Percentiles rank a stretch among this genome's conserved stretches.
Conservation (phyloP, 2,113 vertebrate species). For the Cariama cristata region DNA sequence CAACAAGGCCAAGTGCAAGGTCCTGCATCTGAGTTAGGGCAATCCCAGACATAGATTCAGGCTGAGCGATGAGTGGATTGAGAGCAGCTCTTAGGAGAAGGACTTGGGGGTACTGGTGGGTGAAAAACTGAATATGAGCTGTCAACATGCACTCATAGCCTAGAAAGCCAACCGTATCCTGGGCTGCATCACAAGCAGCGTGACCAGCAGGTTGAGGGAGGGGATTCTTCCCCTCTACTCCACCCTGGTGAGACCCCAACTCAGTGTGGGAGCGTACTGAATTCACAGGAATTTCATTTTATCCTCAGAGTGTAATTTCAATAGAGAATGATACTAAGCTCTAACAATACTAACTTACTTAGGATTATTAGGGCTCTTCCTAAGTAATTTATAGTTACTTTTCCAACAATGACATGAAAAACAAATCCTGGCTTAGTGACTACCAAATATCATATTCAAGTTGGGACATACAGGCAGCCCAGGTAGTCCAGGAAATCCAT, state of each 20-base stretch:
- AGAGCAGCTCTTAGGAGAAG: not conserved
- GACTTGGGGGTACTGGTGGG: too few relatives aligned
- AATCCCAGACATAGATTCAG: not conserved
- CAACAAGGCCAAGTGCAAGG: not conserved
- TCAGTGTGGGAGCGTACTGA: not conserved
- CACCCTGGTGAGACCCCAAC: too few relatives aligned
- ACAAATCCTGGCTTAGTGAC: not conserved
- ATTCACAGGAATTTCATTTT: not conserved
- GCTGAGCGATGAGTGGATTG: not conserved
- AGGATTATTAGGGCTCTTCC: not conserved
- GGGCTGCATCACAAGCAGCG: too few relatives aligned
- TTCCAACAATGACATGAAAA: not conserved
- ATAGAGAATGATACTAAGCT: not conserved
- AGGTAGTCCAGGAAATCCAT: slow-evolving; percentile 73
- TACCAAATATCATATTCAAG: not conserved
- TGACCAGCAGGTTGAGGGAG: too few relatives aligned
- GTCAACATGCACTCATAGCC: too few relatives aligned
- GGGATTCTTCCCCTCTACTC: too few relatives aligned
- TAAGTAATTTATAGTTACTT: not conserved
- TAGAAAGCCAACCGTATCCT: too few relatives aligned
- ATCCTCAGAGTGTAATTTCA: not conserved
- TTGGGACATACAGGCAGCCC: slow-evolving; percentile 79
- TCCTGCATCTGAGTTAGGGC: not conserved
- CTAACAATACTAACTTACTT: not conserved
- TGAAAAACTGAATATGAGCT: too few relatives aligned